Conservation (phyloP, 1,140 invertebrate genomes). For the Plectrocnemia conspersa region DNA sequence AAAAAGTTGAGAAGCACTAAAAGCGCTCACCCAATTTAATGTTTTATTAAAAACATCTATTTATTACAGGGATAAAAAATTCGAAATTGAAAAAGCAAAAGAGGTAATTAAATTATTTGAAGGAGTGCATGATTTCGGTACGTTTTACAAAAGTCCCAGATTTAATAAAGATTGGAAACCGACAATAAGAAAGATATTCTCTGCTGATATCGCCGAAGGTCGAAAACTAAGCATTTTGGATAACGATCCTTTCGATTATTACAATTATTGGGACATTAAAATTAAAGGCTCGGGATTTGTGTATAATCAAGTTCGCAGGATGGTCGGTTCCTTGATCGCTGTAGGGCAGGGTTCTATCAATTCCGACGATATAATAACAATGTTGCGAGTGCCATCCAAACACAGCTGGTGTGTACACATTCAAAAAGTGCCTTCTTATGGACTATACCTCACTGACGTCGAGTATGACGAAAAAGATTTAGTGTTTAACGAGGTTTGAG, state of each 20-base stretch:
- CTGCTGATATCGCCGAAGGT: slow-evolving; percentile 49
- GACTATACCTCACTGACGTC: slow-evolving; percentile 64
- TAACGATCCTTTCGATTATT: slow-evolving; percentile 38
- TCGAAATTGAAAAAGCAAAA: slow-evolving; percentile 56
- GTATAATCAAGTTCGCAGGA: slow-evolving; percentile 72
- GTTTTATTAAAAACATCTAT: neutral
- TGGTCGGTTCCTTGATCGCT: slow-evolving; percentile 59
- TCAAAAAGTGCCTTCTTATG: slow-evolving; percentile 54
- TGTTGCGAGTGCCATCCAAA: slow-evolving; percentile 69
- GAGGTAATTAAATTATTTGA: slow-evolving; percentile 54
- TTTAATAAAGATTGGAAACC: slow-evolving; percentile 44
- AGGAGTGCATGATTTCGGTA: slow-evolving; percentile 65
- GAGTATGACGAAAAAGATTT: slow-evolving; percentile 59
- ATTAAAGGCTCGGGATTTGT: slow-evolving; percentile 62
- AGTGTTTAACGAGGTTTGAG: slow-evolving; percentile 36
- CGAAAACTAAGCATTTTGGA: slow-evolving; percentile 41
- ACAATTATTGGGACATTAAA: slow-evolving; percentile 61
- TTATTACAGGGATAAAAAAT: slow-evolving; percentile 48
- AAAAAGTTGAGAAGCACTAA: too few species aligned
- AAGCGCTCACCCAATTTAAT: too few species aligned
- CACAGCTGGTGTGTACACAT: slow-evolving; percentile 58
- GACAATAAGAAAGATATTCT: slow-evolving; percentile 49
- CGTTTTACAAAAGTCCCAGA: slow-evolving; percentile 52
- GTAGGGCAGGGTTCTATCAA: slow-evolving; percentile 56
- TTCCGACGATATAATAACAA: slow-evolving; percentile 58